A percentile compares a stretch with the other conserved stretches of the same genome.
Evolutionary conservation across 2,888 invertebrate genomes (phyloP).

Genomic region (Oligia latruncula): DNA sequence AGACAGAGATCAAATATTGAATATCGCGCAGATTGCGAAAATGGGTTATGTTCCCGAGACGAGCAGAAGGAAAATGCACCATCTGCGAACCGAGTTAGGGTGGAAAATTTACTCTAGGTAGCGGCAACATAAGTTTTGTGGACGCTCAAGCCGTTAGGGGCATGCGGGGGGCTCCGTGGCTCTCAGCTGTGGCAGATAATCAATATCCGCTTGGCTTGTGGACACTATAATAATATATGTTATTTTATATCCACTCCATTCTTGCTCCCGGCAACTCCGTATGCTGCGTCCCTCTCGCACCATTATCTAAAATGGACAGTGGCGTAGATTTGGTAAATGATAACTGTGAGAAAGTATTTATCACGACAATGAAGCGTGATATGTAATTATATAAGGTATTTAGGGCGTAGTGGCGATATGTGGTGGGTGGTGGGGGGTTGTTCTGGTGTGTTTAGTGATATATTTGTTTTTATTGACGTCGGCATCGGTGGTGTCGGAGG

Average conservation of each 20-base stretch:
- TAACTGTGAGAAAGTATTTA: conserved; percentile 91
- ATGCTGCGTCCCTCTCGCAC: conserved; percentile 81
- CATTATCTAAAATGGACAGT: conserved; percentile 90
- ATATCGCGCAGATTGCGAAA: conserved; percentile 78
- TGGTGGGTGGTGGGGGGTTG: conserved; percentile 69
- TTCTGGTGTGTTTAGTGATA: conserved; percentile 77
- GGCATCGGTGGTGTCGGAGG: conserved; percentile 71
- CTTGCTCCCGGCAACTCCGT: conserved; percentile 66
- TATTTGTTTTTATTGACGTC: conserved; percentile 86
- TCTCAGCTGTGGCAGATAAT: conserved; percentile 91
- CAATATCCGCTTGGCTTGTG: conserved; percentile 91
- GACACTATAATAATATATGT: conserved; percentile 90
- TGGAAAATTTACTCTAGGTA: conserved; percentile 72
- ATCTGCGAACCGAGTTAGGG: conserved; percentile 73
- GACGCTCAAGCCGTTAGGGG: conserved; percentile 66
- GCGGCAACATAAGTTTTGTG: conserved; percentile 76
- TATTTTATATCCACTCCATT: conserved; percentile 85
- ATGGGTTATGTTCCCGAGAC: conserved; percentile 73
- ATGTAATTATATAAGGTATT: conserved; percentile 89
- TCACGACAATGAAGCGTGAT: conserved; percentile 90
- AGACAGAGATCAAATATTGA: conserved; percentile 91
- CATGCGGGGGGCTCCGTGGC: conserved; percentile 85
- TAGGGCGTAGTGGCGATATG: conserved; percentile 82
- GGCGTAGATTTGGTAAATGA: conserved; percentile 90
- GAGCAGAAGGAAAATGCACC: conserved; percentile 76